Conservation (phyloP, 1,140 invertebrate species). For the Rhopalosiphum padi region DNA sequence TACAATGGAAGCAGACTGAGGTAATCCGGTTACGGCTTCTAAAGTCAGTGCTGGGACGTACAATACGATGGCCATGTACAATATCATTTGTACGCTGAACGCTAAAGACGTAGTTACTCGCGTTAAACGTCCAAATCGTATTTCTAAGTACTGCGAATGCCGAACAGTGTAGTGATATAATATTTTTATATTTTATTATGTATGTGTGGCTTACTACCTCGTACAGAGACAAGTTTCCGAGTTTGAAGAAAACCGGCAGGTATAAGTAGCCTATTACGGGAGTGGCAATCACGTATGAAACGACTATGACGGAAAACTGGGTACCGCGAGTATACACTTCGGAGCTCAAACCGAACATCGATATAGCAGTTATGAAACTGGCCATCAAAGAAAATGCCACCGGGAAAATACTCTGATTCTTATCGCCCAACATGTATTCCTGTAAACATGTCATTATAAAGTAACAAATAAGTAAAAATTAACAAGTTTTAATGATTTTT, state of each 20-base stretch:
- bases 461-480: too few relatives aligned
- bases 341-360: constrained; percentile 83
- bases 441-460: constrained; percentile 61
- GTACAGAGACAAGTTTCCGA: constrained; percentile 85
- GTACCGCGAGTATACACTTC: constrained; percentile 87
- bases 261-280: constrained; percentile 81
- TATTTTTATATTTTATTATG: background rate
- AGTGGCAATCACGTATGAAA: constrained; percentile 81
- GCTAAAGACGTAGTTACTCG: constrained; percentile 74
- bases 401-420: constrained; percentile 77
- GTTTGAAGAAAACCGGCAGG: constrained; percentile 86
- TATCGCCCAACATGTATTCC: constrained; percentile 84
- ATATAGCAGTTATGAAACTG: constrained; percentile 95
- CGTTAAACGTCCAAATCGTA: constrained; percentile 73
- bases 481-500: too few relatives aligned
- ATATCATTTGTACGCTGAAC: constrained; percentile 82
- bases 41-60: constrained; percentile 91
- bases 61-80: constrained; percentile 93
- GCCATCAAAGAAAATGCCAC: constrained; percentile 89
- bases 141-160: constrained; percentile 77
- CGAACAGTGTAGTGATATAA: constrained; percentile 51
- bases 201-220: constrained; percentile 66
- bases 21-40: constrained; percentile 85
- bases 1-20: constrained; percentile 77
- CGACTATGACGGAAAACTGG: constrained; percentile 83